Evolutionary conservation across 37 sponge, comb jelly and placozoan genomes (phyloP), one percentile per base, ranked within the genome.

Genomic region (Spongilla lacustris): DNA sequence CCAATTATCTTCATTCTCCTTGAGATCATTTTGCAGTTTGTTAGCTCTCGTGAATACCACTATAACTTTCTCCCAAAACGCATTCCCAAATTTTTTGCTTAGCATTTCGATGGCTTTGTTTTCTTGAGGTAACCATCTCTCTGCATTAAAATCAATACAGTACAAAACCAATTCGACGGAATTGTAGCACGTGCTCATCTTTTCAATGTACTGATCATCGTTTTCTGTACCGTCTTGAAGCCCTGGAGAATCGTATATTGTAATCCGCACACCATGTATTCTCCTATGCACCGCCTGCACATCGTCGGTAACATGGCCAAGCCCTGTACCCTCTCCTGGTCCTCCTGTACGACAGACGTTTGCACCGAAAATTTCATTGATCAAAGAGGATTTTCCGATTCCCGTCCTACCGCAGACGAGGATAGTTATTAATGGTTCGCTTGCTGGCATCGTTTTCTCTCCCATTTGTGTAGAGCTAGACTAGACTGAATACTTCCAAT

Each of bases 301-400:
- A 28, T 71, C 71, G 27, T 46, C 49, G 2, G 73, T 12, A 1
- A 41, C 48, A n/a, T n/a, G n/a, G n/a, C n/a, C n/a, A n/a, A n/a
- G n/a, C n/a, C n/a, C n/a, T n/a, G n/a, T n/a, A n/a, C 69, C 3
- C 33, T 1, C 26, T 10, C 27, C 73, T n/a, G 1, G 24, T 49
- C 22, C 50, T 69, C 2, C 69, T 68, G 58, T 69, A 32, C 17
- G 10, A 6, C 58, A 50, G 9, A 70, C 73, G 11, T 82, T 46
- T 21, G 5, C 71, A 14, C 82, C 82, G 4, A 70, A 37, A 26
- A 82, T 27, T 28, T 48, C 35, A 73, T 82, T 82, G 26, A 82
- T 37, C n/a, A 82, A 73, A 0, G 82, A 36, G 2, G 82, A 82
- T 35, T 82, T 82, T 32, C 82, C 82, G 1, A 82, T 72, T 24